Evolutionary conservation across 2,797 vertebrate genomes (phyloP).

Genomic region (Syngnathus rostellatus): DNA sequence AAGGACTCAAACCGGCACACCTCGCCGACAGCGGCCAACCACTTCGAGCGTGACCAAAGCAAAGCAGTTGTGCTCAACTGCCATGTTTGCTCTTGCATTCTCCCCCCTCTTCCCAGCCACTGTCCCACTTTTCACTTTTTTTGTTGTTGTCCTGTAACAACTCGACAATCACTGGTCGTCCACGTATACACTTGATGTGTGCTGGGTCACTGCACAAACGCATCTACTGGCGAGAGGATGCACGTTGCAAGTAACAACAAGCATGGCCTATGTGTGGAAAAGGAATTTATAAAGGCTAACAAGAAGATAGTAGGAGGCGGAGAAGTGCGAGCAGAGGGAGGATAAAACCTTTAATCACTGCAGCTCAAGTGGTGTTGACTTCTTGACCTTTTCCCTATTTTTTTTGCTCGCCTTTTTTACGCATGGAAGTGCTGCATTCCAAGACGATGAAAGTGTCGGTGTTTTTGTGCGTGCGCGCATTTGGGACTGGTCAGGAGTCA

Average conservation of each 20-base stretch:
- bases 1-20: conserved; percentile 21
- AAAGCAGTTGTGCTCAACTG: conserved; percentile 66
- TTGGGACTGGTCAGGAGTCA: conserved; percentile 76
- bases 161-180: conserved; percentile 61
- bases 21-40: conserved; percentile 49
- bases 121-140: conserved; percentile 55
- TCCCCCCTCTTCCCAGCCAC: conserved; percentile 15
- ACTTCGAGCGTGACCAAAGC: conserved; percentile 63
- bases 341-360: conserved; percentile 34
- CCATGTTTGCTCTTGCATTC: conserved; percentile 43
- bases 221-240: conserved; percentile 31
- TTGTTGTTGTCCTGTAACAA: conserved; percentile 58
- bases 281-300: conserved; percentile 3
- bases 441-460: conserved; percentile 9
- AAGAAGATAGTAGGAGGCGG: conserved; percentile 4
- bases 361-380: conserved; percentile 48
- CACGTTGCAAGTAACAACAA: neutral
- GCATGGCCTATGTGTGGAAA: neutral
- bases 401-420: conserved; percentile 35
- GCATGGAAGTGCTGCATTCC: conserved; percentile 51
- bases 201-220: conserved; percentile 56
- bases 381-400: conserved; percentile 47
- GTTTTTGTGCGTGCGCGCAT: conserved; percentile 29
- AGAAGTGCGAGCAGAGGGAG: conserved; percentile 18
- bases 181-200: conserved; percentile 48